Conservation (phyloP, 2,888 invertebrate genomes). For the Polydesmus complanatus region DNA sequence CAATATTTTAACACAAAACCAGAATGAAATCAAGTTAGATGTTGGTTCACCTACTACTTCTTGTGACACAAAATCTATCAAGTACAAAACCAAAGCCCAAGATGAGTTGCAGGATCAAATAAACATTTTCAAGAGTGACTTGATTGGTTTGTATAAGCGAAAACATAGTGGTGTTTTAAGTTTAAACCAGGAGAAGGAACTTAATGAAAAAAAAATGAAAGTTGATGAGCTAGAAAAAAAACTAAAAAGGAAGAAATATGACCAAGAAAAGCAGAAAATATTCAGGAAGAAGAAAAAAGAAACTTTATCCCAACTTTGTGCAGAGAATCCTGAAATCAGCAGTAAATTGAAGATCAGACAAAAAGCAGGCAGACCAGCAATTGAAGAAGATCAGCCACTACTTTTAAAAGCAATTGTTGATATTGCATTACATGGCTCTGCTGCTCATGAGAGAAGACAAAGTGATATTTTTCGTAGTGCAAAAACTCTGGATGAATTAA, state of each 20-base stretch:
- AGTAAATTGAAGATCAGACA: background rate
- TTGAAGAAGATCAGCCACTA: constrained; percentile 26
- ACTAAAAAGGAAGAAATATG: background rate
- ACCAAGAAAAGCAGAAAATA: background rate
- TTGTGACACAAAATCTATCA: too few species aligned
- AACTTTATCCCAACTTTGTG: background rate
- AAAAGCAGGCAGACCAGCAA: constrained; percentile 22
- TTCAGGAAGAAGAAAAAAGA: background rate
- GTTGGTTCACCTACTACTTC: too few species aligned
- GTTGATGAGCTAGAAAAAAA: background rate
- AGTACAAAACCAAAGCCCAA: too few species aligned
- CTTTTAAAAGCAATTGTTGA: constrained; percentile 26
- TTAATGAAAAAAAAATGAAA: background rate
- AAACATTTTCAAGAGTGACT: too few species aligned
- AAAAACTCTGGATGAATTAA: constrained; percentile 17
- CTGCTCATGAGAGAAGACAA: constrained; percentile 18
- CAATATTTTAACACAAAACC: too few species aligned
- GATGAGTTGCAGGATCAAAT: too few species aligned
- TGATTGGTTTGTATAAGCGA: too few species aligned
- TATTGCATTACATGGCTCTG: constrained; percentile 26
- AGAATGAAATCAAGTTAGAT: too few species aligned
- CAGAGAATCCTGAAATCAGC: background rate
- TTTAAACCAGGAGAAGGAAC: too few species aligned
- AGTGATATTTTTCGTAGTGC: constrained; percentile 14
- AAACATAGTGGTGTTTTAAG: too few species aligned